Base-by-base conservation (phyloP, 2,888 invertebrate species). In the Lamproptera curius region DNA sequence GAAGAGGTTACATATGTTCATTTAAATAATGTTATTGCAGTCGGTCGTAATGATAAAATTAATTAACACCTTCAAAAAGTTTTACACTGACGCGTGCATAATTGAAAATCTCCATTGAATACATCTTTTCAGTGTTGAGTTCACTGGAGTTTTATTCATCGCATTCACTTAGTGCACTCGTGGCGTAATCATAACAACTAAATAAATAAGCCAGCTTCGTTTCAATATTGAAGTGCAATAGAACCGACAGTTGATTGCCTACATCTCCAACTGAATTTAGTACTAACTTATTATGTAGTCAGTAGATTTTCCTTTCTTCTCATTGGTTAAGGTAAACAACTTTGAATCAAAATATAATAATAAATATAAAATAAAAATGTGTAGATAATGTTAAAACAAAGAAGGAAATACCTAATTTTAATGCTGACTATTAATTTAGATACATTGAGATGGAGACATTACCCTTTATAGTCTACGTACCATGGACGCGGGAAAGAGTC, bases 201-300 rank as follows among this genome's bases (percentile, higher is more conserved):
- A 46, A 42, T 42, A 40, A 51, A 39, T 39, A 42, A 43, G 34
- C 26, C 16, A 13, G 39, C 20, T 39, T 39, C 26, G 39, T 15
- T 34, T 39, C 31, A 17, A 47, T 37, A 37, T 48, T 40, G 31
- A 37, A 46, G 37, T 36, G 17, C 37, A 37, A 46, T 26, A 26
- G 16, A 37, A 39, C 20, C 38, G 23, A 33, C 6, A 33, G 33
- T 38, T 48, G 39, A 39, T 39, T 42, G 48, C 39, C 13, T 3
- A 38, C 33, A 16, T 39, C 34, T 48, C 14, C 16, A 43, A 39
- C 15, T 34, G 31, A 11, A 31, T 31, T 31, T 38, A 23, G 13
- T 10, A 15, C 20, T 47, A 42, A 47, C 42, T 47, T 33, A 47
- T 42, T 31, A 42, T 37, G 5, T 42, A 35, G 16, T 10, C 39